Evolutionary conservation across 2,797 vertebrate species (phyloP).

Genomic region (Nyctalus aviator): DNA sequence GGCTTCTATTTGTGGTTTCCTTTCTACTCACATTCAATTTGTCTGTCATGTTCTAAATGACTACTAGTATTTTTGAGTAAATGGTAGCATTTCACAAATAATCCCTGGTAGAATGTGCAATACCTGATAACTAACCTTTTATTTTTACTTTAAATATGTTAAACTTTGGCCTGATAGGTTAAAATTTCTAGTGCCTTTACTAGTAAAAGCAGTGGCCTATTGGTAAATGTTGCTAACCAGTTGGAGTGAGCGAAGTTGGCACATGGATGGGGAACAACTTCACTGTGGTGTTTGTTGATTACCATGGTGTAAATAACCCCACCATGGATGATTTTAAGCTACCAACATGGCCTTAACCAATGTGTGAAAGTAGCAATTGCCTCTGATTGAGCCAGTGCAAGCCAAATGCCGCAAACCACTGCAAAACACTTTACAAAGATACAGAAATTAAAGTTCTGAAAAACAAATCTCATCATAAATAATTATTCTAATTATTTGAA

Average conservation of each 20-base stretch:
- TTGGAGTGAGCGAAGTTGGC: not conserved
- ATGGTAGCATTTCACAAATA: constrained; percentile 72
- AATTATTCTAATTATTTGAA: constrained; percentile 52
- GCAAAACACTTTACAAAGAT: not conserved
- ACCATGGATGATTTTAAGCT: not conserved
- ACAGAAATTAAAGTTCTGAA: constrained; percentile 24
- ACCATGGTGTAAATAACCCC: not conserved
- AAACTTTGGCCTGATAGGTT: constrained; percentile 50
- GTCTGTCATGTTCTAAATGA: constrained; percentile 66
- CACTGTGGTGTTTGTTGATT: constrained; percentile 32
- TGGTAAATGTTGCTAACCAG: not conserved
- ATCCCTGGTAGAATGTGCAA: constrained; percentile 5
- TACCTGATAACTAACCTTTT: constrained; percentile 44
- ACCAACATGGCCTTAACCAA: not conserved
- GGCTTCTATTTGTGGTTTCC: constrained; percentile 61
- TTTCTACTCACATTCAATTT: constrained; percentile 72
- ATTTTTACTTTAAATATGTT: constrained; percentile 25
- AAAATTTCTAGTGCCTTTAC: constrained; percentile 33
- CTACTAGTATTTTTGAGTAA: constrained; percentile 53
- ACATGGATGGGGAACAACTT: fast-evolving
- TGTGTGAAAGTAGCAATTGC: constrained; percentile 13
- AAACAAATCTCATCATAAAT: constrained; percentile 9
- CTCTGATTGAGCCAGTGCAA: not conserved
- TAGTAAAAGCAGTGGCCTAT: constrained; percentile 10
- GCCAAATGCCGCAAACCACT: not conserved